A percentile compares a stretch with the other conserved stretches of the same genome.
These are phyloP conservation scores for Mobula hypostoma DNA, from an alignment of 2,113 vertebrate species.

Conservation along the genomic window DNA sequence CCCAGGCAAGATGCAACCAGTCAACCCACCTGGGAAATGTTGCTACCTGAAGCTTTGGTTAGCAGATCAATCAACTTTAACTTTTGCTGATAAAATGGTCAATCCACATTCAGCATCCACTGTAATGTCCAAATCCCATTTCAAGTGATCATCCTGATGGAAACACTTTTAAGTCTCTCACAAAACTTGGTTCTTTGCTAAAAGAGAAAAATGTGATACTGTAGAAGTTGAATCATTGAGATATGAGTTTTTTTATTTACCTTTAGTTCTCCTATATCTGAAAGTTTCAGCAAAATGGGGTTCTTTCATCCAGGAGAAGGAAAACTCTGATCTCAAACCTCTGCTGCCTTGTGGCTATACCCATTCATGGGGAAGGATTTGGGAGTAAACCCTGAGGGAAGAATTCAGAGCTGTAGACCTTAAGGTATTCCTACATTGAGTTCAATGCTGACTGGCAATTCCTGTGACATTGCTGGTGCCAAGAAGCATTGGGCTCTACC, in stretches of 20 bases:
- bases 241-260: neutral
- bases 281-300: too few relatives aligned
- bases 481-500: too few relatives aligned
- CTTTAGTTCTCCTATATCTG: neutral
- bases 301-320: too few relatives aligned
- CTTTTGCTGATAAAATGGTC: neutral
- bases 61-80: neutral
- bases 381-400: too few relatives aligned
- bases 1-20: too few relatives aligned
- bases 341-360: too few relatives aligned
- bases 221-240: neutral
- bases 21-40: neutral
- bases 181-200: neutral
- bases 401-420: too few relatives aligned
- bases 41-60: neutral
- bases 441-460: too few relatives aligned
- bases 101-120: neutral
- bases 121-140: neutral
- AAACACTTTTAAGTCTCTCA: neutral
- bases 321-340: too few relatives aligned
- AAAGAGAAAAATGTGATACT: neutral
- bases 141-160: neutral
- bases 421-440: too few relatives aligned
- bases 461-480: too few relatives aligned
- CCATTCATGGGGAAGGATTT: too few relatives aligned